Percentiles rank a stretch among this genome's conserved stretches.
phyloP scores from a whole-genome alignment of 2,113 vertebrate genomes.

The Rousettus leschenaultii region DNA sequence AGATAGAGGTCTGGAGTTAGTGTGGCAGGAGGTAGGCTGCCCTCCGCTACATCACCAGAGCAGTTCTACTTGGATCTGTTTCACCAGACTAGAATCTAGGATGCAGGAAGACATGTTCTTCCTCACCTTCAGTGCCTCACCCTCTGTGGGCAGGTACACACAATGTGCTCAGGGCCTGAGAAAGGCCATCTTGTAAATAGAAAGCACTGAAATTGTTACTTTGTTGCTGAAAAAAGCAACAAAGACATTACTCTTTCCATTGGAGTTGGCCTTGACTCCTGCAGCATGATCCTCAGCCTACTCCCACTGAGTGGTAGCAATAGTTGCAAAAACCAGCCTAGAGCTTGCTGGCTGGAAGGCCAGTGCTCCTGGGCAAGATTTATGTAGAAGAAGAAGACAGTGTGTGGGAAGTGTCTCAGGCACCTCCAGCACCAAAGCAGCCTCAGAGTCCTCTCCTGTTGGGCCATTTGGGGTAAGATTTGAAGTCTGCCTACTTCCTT shows the following conservation, averaged over 20 bases:
- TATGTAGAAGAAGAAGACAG: neutral
- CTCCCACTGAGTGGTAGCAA: neutral
- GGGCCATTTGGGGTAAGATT: neutral
- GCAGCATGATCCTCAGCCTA: neutral
- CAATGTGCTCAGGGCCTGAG: neutral
- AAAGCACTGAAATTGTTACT: neutral
- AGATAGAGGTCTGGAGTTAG: neutral
- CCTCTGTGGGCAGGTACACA: fast-evolving
- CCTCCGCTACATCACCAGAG: neutral
- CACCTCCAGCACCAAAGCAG: neutral
- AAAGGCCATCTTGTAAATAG: neutral
- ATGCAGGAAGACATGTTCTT: neutral
- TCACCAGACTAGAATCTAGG: neutral
- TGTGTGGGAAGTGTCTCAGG: neutral
- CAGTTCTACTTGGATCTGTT: neutral
- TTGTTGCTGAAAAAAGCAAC: slow-evolving; percentile 20
- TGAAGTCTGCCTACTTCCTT: neutral
- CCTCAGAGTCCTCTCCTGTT: neutral
- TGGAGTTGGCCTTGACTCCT: neutral
- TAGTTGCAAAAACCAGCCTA: neutral
- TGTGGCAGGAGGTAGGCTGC: neutral
- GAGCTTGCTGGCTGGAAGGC: neutral
- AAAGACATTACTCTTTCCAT: neutral
- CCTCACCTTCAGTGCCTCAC: neutral
- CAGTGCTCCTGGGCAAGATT: neutral